phyloP scores from a whole-genome alignment of 2,888 invertebrate species.

The Pterostichus madidus region DNA sequence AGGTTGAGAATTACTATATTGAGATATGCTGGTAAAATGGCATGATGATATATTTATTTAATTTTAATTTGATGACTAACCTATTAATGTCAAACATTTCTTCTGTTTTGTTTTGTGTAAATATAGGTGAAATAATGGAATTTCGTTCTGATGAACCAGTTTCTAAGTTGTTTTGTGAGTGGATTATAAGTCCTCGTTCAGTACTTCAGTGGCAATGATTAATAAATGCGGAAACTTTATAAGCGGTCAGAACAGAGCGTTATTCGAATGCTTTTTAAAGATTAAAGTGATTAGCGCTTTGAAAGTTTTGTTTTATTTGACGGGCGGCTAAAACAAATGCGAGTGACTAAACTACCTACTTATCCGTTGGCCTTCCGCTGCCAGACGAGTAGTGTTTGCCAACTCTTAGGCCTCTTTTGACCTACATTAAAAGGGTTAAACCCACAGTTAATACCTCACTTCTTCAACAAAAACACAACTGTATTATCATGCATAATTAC shows the following conservation, averaged over 20 bases:
- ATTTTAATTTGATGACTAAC: not conserved
- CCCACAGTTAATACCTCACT: conserved; percentile 55
- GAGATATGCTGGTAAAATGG: too few species aligned
- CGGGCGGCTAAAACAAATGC: conserved; percentile 37
- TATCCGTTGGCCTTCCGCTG: conserved; percentile 14
- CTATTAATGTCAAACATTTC: not conserved
- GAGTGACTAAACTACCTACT: conserved; percentile 49
- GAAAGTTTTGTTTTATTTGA: conserved; percentile 59
- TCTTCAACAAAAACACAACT: conserved; percentile 60
- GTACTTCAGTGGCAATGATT: conserved; percentile 23
- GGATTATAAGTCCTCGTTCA: conserved; percentile 9
- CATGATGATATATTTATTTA: too few species aligned
- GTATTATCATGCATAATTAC: conserved; percentile 60
- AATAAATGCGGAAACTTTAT: conserved; percentile 43
- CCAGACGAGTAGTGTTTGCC: conserved; percentile 56
- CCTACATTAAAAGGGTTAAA: conserved; percentile 65
- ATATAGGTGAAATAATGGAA: too few species aligned
- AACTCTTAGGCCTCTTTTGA: conserved; percentile 66
- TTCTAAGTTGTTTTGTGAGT: conserved; percentile 15
- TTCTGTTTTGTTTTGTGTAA: not conserved
- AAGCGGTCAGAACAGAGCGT: conserved; percentile 6
- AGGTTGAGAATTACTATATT: too few species aligned
- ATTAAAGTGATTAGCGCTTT: conserved; percentile 58
- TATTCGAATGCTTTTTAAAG: conserved; percentile 63
- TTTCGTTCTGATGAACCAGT: conserved; percentile 5